Base-by-base conservation (phyloP, 1,140 invertebrate genomes). In the Lamellibrachia luymesi region DNA sequence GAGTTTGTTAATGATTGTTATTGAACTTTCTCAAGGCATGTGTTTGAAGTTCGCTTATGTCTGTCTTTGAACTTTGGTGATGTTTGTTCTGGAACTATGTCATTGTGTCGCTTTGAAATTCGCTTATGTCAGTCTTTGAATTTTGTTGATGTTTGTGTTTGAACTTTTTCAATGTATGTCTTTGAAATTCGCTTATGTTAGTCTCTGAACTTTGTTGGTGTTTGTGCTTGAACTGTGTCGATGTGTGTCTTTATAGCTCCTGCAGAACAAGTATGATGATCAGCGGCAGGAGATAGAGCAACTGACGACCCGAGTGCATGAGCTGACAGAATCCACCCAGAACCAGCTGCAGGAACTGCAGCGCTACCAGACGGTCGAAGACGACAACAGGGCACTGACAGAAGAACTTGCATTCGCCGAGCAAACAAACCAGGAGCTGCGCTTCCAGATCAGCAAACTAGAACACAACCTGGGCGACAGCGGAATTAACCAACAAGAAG, bases 351-450 rank as follows among this genome's bases (percentile, higher is more conserved):
- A 80, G 64, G 64, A 80, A 22, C 13, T 80, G 13, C 64, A 80
- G 13, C 64, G 64, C 5, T 80, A 17, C 64, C 5, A 22, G 64
- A 80, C 64, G 90, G 90, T 50, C 92, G 92, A 93, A 91, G 93
- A 93, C 50, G 90, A 92, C 27, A n/a, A 92, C 91, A 56, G 51
- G 50, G 51, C 38, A 2, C 90, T 95, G 50, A 93, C 64, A 7
- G 93, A 94, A 7, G 94, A 94, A 90, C 22, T 95, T 8, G 92
- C 93, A 89, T 94, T 93, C 92, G 93, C 92, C 90, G 94, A 93
- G 80, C 94, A 95, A 92, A 95, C 94, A 92, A 95, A 94, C 91
- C 51, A 93, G 50, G 94, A 95, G 92, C 80, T 94, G n/a, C 92
- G 94, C 25, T 94, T 94, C 93, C 93, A 92, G 91, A 80, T 95